Percentiles rank a stretch among this genome's conserved stretches.
phyloP scores from a whole-genome alignment of 2,797 vertebrate species.

The Pristis pectinata region DNA sequence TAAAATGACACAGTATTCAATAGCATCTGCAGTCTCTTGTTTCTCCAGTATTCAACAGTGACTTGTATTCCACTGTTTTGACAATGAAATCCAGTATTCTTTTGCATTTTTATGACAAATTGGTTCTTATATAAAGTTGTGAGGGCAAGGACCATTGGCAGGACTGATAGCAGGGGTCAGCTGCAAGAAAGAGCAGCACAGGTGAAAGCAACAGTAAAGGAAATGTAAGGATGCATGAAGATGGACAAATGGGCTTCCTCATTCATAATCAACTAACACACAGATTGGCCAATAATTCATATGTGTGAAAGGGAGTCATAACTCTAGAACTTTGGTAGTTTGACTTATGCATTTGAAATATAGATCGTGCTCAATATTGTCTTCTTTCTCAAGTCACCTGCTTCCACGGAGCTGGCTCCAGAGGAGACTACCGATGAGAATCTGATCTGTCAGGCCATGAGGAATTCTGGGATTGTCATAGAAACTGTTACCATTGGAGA shows the following conservation, averaged over 20 bases:
- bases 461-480: conserved; percentile 82
- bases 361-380: background rate
- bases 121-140: background rate
- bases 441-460: conserved; percentile 87
- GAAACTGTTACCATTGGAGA: conserved; percentile 60
- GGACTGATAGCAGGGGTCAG: background rate
- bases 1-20: background rate
- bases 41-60: too few species aligned
- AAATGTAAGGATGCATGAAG: background rate
- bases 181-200: background rate
- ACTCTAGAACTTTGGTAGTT: background rate
- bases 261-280: background rate
- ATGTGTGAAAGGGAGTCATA: background rate
- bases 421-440: conserved; percentile 70
- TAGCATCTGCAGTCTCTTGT: too few species aligned
- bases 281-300: background rate
- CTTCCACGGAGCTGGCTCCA: background rate
- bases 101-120: background rate
- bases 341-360: background rate
- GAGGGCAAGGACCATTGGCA: background rate
- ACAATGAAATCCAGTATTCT: background rate
- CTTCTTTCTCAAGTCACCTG: background rate
- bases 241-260: background rate
- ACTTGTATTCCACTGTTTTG: background rate
- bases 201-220: background rate